Base-by-base conservation (phyloP, 2,113 vertebrate species). In the Neolamprologus ventralis region DNA sequence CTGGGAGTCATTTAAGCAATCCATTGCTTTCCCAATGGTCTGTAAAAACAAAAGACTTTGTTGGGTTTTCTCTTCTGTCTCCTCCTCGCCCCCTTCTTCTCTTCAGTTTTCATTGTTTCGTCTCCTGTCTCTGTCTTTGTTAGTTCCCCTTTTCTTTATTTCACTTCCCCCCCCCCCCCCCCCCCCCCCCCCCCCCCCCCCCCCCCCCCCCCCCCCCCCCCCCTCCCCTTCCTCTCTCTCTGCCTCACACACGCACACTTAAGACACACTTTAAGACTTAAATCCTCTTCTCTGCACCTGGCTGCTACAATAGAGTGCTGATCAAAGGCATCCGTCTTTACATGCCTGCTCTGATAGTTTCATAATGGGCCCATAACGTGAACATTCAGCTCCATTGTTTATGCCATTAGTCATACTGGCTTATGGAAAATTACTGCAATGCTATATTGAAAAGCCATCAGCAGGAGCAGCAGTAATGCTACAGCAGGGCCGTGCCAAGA, bases 351-450 rank as follows among this genome's bases (percentile, higher is more conserved):
- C 92, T 92, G 92, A 92, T 93, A 80, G 89, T 80, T 75, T 80
- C 85, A 83, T 95, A 93, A 95, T 93, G 91, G 93, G 53, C 68
- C 87, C 94, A 91, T 95, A 93, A 94, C 93, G 63, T 68, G 82
- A 93, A 94, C 94, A 93, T 95, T 93, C 51, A 42, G 80, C 88
- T 82, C 84, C 87, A 92, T 93, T 94, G 93, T 94, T 91, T 93
- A 92, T 26, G 45, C 93, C 90, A 94, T 95, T 94, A 95, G 93
- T 94, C 94, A 92, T 90, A 88, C 88, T 3, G 88, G 86, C 89
- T 91, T 93, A 94, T 90, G 89, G 92, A 86, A 94, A 94, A 92
- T 93, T 84, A 94, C 88, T 85, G 88, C 89, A 19, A 82, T 51
- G 90, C 87, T 88, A 63, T 81, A 87, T 90, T 93, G 93, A 92